These are phyloP conservation scores for Acrocyrtus sp. DNA, from an alignment of 2,888 invertebrate genomes.

Conservation along the genomic window DNA sequence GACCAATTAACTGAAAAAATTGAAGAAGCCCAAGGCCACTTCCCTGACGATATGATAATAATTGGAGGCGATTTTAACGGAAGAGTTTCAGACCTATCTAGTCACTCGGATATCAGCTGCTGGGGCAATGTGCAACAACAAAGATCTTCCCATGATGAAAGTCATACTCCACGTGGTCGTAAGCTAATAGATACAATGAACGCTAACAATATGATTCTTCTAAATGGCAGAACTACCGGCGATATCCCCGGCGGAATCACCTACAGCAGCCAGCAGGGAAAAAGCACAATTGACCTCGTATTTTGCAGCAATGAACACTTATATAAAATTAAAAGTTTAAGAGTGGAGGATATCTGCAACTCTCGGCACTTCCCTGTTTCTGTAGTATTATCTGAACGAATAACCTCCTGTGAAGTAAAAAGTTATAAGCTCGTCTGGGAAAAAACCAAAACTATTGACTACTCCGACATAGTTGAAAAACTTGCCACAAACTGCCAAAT, in stretches of 20 bases:
- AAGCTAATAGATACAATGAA: background rate
- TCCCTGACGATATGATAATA: background rate
- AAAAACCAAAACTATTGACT: too few species aligned
- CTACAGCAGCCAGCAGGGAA: background rate
- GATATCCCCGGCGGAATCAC: background rate
- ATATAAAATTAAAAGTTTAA: too few species aligned
- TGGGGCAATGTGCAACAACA: background rate
- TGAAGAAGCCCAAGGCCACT: background rate
- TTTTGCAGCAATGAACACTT: too few species aligned
- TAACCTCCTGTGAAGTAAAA: too few species aligned
- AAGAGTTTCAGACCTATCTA: background rate
- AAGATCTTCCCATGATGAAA: background rate
- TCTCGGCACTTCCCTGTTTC: too few species aligned
- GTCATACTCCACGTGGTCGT: background rate
- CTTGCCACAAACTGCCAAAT: too few species aligned
- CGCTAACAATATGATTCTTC: background rate
- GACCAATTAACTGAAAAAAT: background rate
- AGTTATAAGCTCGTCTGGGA: too few species aligned
- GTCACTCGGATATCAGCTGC: too few species aligned
- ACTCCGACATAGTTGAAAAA: too few species aligned
- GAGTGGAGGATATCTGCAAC: too few species aligned
- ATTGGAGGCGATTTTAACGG: slow-evolving; percentile 1
- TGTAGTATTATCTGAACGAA: too few species aligned
- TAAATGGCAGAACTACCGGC: background rate
- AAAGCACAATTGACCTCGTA: background rate